Conservation (phyloP, 2,797 vertebrate species). For the Oreochromis grahami region DNA sequence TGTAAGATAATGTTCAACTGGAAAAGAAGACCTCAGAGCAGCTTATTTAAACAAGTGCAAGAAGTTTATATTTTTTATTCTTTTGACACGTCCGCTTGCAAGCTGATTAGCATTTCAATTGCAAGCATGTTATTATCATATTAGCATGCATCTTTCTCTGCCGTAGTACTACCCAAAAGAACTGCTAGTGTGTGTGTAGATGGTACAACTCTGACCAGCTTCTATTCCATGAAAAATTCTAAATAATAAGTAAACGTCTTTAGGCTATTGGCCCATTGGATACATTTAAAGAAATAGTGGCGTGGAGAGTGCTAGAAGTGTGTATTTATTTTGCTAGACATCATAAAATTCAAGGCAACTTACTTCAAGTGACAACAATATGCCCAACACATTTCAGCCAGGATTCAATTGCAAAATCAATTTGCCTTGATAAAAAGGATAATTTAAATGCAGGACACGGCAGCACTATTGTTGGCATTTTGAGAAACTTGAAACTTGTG, state of each 20-base stretch:
- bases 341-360: constrained; percentile 3
- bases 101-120: neutral
- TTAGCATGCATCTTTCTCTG: neutral
- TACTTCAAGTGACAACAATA: constrained; percentile 1
- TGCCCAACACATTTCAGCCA: constrained; percentile 10
- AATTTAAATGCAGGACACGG: constrained; percentile 10
- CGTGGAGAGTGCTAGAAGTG: neutral
- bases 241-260: neutral
- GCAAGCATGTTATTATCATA: neutral
- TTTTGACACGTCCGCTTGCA: neutral
- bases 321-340: neutral
- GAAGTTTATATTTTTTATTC: neutral
- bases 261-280: neutral
- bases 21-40: neutral
- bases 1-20: neutral
- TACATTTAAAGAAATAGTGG: neutral
- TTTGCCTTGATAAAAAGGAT: constrained; percentile 13
- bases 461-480: constrained; percentile 11
- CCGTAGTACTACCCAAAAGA: neutral
- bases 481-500: constrained; percentile 28
- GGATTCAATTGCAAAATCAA: constrained; percentile 9
- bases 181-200: neutral
- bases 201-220: neutral
- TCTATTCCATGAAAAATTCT: neutral
- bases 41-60: neutral